Evolutionary conservation across 1,140 invertebrate genomes (phyloP), one percentile per base, ranked within the genome.

Genomic region (Tetramorium parvispinum): DNA sequence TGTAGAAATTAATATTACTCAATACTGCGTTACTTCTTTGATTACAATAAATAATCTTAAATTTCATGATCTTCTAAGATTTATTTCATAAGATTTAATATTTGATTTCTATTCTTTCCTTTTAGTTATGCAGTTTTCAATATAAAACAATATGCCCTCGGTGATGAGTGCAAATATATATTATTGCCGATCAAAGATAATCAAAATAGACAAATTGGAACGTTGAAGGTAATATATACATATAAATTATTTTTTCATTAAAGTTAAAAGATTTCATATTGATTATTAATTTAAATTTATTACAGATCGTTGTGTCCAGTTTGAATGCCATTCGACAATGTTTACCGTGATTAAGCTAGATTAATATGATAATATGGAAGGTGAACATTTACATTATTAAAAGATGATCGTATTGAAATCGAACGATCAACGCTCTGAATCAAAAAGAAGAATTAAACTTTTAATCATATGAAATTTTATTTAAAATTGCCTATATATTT

Each of bases 101-200:
- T 68, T 68, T 53, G 13, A 40, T 75, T 57, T 70, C 18, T 79
- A 18, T 10, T 65, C 5, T 16, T 13, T 13, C 5, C 11, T 49
- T 61, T 37, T 57, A 95, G 94, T 18, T 92, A 70, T 27, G 94
- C 94, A 43, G 73, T 87, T 85, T 92, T 95, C 46, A 92, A 95
- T 81, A 27, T 95, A 55, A 93, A 90, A 76, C 88, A 94, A 27
- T 94, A 92, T n/a, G 89, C 92, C 10, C 61, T 92, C 3, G 89
- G 70, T 7, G 82, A 87, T 7, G 61, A 43, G 11, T 21, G 55
- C 0, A 90, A 82, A 88, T 61, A 91, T 16, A 37, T 93, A 8
- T 86, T 89, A 1, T 32, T 94, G 10, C 91, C 88, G 37, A 86
- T 94, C 3, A 88, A 82, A 21, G 87, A 88, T 68, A 51, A 73